phyloP scores from a whole-genome alignment of 2,888 invertebrate species.

The Ceraclea dissimilis region DNA sequence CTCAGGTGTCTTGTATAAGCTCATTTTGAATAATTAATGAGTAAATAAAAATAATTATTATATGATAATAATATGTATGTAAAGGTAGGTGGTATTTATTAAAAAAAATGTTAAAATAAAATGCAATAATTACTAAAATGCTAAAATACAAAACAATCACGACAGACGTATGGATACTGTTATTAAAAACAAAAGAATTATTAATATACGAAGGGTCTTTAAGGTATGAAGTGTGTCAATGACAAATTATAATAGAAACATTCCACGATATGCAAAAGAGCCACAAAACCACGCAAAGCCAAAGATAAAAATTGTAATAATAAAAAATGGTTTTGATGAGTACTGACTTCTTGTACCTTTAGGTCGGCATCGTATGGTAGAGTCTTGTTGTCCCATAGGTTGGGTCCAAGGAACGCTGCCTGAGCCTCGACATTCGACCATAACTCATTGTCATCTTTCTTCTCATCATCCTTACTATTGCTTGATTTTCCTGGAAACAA shows the following conservation, averaged over 20 bases:
- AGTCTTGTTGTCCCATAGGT: constrained; percentile 94
- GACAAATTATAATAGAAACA: constrained; percentile 8
- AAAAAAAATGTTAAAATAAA: neutral
- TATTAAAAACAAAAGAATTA: neutral
- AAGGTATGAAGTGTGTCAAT: constrained; percentile 16
- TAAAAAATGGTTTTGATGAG: constrained; percentile 33
- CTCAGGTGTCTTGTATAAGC: neutral
- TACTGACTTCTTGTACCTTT: constrained; percentile 76
- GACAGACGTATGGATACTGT: neutral
- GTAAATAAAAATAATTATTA: neutral
- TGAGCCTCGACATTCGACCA: constrained; percentile 85
- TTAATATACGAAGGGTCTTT: neutral
- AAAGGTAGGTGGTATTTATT: neutral
- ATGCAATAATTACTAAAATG: neutral
- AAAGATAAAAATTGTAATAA: too few species aligned
- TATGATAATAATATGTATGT: neutral
- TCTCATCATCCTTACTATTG: constrained; percentile 59
- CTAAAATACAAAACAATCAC: neutral
- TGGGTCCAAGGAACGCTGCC: constrained; percentile 92
- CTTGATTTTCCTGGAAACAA: constrained; percentile 55
- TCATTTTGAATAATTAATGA: too few species aligned
- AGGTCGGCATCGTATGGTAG: constrained; percentile 89
- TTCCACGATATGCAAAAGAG: constrained; percentile 7
- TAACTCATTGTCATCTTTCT: constrained; percentile 76
- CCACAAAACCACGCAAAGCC: constrained; percentile 31